Evolutionary conservation across 2,113 vertebrate genomes (phyloP).

Genomic region (Tretioscincus oriximinensis): DNA sequence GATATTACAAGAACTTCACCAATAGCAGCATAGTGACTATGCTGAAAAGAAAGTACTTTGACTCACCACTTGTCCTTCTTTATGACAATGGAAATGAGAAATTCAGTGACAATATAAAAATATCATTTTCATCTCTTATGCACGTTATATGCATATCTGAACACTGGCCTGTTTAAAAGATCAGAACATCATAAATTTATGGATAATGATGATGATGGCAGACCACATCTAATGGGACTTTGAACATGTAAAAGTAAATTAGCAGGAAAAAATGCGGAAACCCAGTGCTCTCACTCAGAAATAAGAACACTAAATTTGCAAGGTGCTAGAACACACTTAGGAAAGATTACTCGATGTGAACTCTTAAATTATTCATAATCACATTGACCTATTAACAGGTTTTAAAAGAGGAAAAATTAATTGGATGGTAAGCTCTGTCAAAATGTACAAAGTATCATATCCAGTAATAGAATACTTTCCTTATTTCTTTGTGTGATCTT

Average conservation of each 20-base stretch:
- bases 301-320: fast-evolving
- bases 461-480: neutral
- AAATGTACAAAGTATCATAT: neutral
- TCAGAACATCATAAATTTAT: conserved; percentile 18
- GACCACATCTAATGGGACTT: conserved; percentile 21
- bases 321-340: neutral
- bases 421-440: neutral
- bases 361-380: neutral
- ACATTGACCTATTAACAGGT: neutral
- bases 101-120: neutral
- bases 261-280: conserved; percentile 21
- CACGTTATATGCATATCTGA: neutral
- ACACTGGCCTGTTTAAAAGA: conserved; percentile 29
- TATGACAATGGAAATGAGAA: neutral
- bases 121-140: neutral
- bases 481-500: neutral
- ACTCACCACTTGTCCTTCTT: too few relatives aligned
- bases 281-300: neutral
- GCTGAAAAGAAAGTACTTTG: too few relatives aligned
- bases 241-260: conserved; percentile 24
- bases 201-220: conserved; percentile 38
- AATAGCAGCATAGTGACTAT: too few relatives aligned
- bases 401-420: neutral
- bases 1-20: too few relatives aligned
- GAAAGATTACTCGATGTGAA: neutral